Evolutionary conservation across 2,888 invertebrate genomes (phyloP).

Genomic region (Machimus rusticus): DNA sequence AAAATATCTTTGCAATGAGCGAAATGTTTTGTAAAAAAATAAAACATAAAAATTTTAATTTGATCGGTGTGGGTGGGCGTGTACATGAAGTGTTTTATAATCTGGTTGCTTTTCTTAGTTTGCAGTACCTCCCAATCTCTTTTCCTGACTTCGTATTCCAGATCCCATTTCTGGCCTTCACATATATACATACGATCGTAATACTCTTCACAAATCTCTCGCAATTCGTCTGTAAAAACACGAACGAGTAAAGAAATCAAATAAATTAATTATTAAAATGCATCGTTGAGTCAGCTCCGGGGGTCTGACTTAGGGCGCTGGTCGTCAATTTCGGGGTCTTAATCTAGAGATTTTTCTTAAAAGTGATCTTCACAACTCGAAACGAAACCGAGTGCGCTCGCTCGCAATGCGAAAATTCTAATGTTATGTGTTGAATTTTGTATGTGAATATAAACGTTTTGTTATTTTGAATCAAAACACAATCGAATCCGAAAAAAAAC

Average conservation of each 20-base stretch:
- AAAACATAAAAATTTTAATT: background rate
- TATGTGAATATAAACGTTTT: constrained; percentile 25
- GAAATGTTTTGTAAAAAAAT: background rate
- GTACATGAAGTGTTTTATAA: constrained; percentile 41
- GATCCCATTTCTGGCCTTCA: constrained; percentile 99
- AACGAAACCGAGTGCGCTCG: background rate
- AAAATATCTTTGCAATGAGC: background rate
- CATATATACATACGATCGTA: constrained; percentile 96
- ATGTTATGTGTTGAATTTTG: constrained; percentile 32
- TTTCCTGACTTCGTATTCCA: constrained; percentile 99
- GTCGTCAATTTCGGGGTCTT: background rate
- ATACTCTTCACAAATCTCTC: constrained; percentile 94
- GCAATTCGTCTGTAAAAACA: constrained; percentile 70
- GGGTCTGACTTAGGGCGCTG: background rate
- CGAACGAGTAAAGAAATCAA: constrained; percentile 46
- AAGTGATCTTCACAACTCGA: background rate
- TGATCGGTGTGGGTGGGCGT: background rate
- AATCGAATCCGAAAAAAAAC: constrained; percentile 7
- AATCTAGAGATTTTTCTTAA: background rate
- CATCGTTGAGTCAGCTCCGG: background rate
- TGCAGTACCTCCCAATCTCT: constrained; percentile 98
- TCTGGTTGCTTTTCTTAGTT: constrained; percentile 50
- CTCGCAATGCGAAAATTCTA: background rate
- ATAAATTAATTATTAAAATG: background rate
- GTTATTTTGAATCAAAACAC: constrained; percentile 33